A percentile compares a stretch with the other conserved stretches of the same genome.
Evolutionary conservation across 2,797 vertebrate species (phyloP).

Genomic region (Sebastolobus altivelis): DNA sequence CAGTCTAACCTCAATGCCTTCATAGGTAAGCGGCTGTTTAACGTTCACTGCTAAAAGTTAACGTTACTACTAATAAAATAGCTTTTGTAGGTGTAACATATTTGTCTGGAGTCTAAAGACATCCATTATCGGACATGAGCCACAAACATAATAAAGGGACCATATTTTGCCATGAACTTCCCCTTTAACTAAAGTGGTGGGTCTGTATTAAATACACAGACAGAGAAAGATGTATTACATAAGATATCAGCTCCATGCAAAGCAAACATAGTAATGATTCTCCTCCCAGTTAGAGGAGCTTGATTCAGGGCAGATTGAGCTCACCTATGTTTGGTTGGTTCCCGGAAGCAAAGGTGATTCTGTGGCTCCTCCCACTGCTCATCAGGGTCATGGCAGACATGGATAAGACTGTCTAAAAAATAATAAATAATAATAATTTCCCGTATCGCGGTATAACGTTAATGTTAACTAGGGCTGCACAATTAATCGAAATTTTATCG

Average conservation of each 20-base stretch:
- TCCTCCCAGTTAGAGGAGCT: neutral
- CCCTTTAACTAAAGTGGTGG: neutral
- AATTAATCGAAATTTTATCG: too few species aligned
- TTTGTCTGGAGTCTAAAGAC: too few species aligned
- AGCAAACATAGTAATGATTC: neutral
- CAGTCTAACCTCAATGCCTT: rapidly evolving
- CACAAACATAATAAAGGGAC: neutral
- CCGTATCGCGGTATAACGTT: too few species aligned
- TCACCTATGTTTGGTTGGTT: neutral
- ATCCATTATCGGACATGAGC: too few species aligned
- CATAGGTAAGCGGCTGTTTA: neutral
- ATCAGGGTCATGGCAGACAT: neutral
- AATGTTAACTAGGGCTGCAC: too few species aligned
- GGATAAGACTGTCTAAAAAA: neutral
- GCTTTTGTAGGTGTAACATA: too few species aligned
- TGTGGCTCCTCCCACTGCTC: neutral
- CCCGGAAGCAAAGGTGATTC: neutral
- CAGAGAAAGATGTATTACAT: neutral
- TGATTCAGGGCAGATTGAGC: neutral
- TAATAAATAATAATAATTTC: too few species aligned
- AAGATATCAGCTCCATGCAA: neutral
- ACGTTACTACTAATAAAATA: neutral
- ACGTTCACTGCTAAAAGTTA: neutral
- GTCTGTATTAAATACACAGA: neutral
- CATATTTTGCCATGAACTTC: neutral